Percentiles rank a stretch among this genome's conserved stretches.
phyloP scores from a whole-genome alignment of 2,113 vertebrate species.

The Phylloscopus trochilus region DNA sequence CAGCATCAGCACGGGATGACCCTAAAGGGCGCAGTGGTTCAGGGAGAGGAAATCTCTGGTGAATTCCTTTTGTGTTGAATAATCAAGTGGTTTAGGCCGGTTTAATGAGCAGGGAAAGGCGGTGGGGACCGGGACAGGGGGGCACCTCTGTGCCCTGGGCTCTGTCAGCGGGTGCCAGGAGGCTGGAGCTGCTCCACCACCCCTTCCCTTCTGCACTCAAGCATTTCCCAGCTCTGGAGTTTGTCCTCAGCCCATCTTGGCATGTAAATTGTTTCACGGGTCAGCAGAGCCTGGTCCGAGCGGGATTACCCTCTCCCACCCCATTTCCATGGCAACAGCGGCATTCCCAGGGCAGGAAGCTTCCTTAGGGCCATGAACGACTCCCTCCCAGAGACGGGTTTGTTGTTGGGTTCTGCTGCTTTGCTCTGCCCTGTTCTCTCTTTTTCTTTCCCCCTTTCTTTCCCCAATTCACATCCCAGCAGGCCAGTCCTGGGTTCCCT shows the following conservation, averaged over 20 bases:
- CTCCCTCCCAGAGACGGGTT: background rate
- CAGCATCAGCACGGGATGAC: rapidly evolving
- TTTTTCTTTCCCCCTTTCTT: background rate
- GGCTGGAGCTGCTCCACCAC: background rate
- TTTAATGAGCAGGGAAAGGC: background rate
- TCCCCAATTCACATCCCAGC: background rate
- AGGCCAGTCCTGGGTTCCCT: background rate
- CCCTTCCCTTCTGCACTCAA: rapidly evolving
- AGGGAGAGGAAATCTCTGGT: background rate
- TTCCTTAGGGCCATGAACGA: background rate
- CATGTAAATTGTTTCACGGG: background rate
- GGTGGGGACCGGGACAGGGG: rapidly evolving
- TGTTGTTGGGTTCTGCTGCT: background rate
- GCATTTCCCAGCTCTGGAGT: background rate
- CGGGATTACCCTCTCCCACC: background rate
- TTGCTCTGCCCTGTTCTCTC: background rate
- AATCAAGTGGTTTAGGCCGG: background rate
- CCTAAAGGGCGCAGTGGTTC: background rate
- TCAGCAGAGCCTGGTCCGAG: background rate
- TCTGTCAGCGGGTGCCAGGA: rapidly evolving
- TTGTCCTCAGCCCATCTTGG: background rate
- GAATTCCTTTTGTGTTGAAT: background rate
- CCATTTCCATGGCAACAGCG: conserved; percentile 40
- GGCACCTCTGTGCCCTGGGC: background rate
- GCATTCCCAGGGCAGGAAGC: background rate